These are phyloP conservation scores for Pterois miles DNA, from an alignment of 2,797 vertebrate species.

Conservation along the genomic window DNA sequence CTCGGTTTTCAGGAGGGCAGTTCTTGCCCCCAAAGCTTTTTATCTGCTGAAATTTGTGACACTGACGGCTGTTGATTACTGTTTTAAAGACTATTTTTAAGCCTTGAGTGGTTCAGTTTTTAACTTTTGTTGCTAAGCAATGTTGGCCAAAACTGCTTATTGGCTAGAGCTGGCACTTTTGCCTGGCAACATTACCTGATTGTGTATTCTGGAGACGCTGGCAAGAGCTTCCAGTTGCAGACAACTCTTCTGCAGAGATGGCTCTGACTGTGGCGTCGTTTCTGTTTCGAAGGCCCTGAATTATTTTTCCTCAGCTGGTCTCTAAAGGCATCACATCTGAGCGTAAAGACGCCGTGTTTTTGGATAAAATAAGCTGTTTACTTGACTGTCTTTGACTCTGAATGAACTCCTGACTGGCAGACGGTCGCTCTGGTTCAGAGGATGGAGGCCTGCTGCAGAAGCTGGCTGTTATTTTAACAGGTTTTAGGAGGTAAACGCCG, in stretches of 20 bases:
- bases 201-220: constrained; percentile 72
- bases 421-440: neutral
- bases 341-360: neutral
- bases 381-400: neutral
- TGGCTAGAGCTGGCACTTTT: constrained; percentile 68
- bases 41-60: constrained; percentile 43
- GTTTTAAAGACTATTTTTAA: constrained; percentile 70
- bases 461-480: neutral
- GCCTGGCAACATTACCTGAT: constrained; percentile 79
- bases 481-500: neutral
- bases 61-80: constrained; percentile 54
- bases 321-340: neutral
- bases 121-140: constrained; percentile 81
- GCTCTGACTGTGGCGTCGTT: constrained; percentile 29
- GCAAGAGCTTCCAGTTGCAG: constrained; percentile 63
- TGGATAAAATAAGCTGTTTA: neutral
- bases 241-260: constrained; percentile 40
- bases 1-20: neutral
- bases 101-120: constrained; percentile 65
- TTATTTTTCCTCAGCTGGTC: neutral
- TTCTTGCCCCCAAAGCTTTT: constrained; percentile 19
- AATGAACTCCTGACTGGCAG: constrained; percentile 13
- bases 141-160: constrained; percentile 77
- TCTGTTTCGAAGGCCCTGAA: neutral
- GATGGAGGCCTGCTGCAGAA: neutral